Base-by-base conservation (phyloP, 2,797 vertebrate species). In the Cyprinella venusta region DNA sequence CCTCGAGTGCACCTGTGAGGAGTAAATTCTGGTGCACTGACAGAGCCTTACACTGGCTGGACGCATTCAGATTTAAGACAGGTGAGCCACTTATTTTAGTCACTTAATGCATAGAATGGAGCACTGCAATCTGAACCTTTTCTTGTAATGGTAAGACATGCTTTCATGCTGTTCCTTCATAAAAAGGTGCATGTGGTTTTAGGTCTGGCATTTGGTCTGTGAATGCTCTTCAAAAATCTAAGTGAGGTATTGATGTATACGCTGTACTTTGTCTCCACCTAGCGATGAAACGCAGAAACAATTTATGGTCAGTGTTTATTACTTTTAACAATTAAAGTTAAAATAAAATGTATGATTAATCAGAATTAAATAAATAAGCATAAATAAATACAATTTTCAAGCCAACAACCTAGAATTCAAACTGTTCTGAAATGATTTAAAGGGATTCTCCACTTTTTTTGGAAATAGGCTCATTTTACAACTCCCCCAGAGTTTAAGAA, bases 221-320 rank as follows among this genome's bases (percentile, higher is more conserved):
- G 15, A 38, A 67, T 70, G 7, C 74, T 42, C 18, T 54, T 68
- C 40, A 84, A 7, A 69, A 75, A n/a, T 7, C 1, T 8, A 84
- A 71, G 52, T 13, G 69, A 9, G 5, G 21, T 59, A 69, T 70
- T 70, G 1, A 8, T 38, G 36, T 12, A 93, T 94, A 63, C 64
- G 4, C 38, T 91, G 92, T 93, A 93, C 92, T 95, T 59, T 94
- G 91, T 93, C 94, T 89, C 94, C 92, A 87, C 90, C 94, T 92
- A 88, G 90, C 91, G 94, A 91, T 71, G 40, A 19, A 21, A 15
- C 68, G 26, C 0, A 13, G 74, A 69, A 79, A 30, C 12, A 4
- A 61, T 16, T 40, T 38, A 19, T 50, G 13, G 26, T 30, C 45
- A 48, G 45, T 48, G 45, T 16, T 16, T 13, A 30, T 63, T 30